A percentile compares a stretch with the other conserved stretches of the same genome.
Evolutionary conservation across 2,113 vertebrate species (phyloP).

Genomic region (Gila orcuttii): DNA sequence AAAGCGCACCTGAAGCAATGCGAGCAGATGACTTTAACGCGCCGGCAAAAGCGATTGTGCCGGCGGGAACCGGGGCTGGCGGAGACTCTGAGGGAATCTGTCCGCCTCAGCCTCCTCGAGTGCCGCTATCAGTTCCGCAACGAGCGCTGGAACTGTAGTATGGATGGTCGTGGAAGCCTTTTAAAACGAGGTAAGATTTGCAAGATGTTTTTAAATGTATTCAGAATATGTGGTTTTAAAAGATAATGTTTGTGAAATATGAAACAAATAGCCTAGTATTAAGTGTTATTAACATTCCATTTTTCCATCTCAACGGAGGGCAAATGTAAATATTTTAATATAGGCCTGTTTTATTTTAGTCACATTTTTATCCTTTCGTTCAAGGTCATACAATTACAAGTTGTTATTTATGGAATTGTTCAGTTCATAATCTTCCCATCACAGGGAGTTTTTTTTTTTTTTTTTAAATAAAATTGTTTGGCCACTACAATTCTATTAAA

Average conservation of each 20-base stretch:
- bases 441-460: too few relatives aligned
- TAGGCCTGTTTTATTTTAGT: background rate
- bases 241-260: background rate
- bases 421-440: background rate
- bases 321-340: background rate
- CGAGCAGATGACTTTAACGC: slow-evolving; percentile 88
- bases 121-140: slow-evolving; percentile 94
- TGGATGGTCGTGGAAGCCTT: slow-evolving; percentile 90
- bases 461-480: too few relatives aligned
- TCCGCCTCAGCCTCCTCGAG: slow-evolving; percentile 89
- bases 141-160: slow-evolving; percentile 98
- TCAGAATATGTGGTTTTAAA: background rate
- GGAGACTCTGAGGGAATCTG: slow-evolving; percentile 89
- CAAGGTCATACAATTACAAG: background rate
- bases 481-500: too few relatives aligned
- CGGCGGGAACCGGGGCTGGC: slow-evolving; percentile 92
- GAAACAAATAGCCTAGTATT: background rate
- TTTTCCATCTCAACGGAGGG: background rate
- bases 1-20: slow-evolving; percentile 93
- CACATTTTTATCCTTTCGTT: background rate
- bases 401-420: background rate
- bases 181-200: slow-evolving; percentile 87
- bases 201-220: background rate
- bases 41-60: slow-evolving; percentile 90
- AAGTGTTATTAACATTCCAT: background rate